Evolutionary conservation across 2,888 invertebrate species (phyloP).

Genomic region (Orthosia gracilis): DNA sequence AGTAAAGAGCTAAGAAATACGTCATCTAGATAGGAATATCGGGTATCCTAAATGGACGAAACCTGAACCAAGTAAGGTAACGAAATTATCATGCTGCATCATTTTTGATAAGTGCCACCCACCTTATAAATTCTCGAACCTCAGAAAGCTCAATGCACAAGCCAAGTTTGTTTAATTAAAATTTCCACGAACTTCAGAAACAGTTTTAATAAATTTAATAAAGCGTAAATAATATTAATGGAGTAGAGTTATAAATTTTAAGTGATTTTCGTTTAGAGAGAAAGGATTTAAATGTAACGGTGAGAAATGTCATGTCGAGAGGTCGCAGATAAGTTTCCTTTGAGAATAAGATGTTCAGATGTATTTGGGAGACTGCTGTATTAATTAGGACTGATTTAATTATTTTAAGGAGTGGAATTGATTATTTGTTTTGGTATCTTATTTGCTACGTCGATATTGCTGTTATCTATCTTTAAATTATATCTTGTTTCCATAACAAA

Average conservation of each 20-base stretch:
- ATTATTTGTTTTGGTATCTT: constrained; percentile 21
- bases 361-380: constrained; percentile 13
- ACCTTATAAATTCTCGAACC: constrained; percentile 8
- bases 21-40: not conserved
- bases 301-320: constrained; percentile 43
- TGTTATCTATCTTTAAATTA: not conserved
- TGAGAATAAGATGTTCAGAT: constrained; percentile 42
- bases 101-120: not conserved
- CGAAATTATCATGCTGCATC: not conserved
- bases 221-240: constrained; percentile 75
- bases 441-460: not conserved
- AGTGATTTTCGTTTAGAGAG: constrained; percentile 66
- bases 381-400: constrained; percentile 55
- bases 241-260: constrained; percentile 66
- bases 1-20: too few species aligned
- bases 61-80: not conserved
- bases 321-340: constrained; percentile 40
- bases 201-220: constrained; percentile 80
- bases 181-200: constrained; percentile 71
- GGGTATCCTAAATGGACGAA: not conserved
- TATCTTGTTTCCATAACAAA: not conserved
- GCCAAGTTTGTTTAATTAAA: constrained; percentile 77
- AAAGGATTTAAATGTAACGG: constrained; percentile 62
- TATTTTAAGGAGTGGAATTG: constrained; percentile 24
- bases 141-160: constrained; percentile 30